Evolutionary conservation across 2,113 vertebrate species (phyloP), one percentile per base, ranked within the genome.

Genomic region (Chaetodon trifascialis): DNA sequence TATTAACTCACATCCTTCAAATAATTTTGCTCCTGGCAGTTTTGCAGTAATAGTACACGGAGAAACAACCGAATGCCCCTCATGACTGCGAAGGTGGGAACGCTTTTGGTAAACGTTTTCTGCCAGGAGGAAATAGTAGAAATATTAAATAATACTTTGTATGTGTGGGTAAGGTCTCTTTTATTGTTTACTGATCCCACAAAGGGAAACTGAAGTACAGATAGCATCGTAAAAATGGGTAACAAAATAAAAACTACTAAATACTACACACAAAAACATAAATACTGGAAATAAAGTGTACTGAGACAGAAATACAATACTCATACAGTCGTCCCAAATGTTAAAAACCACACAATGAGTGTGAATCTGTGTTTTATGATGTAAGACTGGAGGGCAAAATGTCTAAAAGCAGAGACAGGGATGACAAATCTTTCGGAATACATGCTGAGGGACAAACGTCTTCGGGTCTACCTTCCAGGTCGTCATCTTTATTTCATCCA

Each of bases 51-150:
- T 0, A 56, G 56, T 19, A 25, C 54, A 38, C 5, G 15, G 36
- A 40, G 52, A 55, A 70, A 55, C 16, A 54, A 25, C 14, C 58
- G 64, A 70, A 63, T 17, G 38, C n/a, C 5, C 8, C 8, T 79
- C 42, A 46, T 62, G 73, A 76, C 14, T 73, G 67, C 12, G 36
- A 76, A 71, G 19, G 25, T 30, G 9, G 23, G 8, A 56, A 47
- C 0, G 16, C 3, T 40, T 79, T 56, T 68, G 65, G 63, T 54
- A 44, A 66, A 72, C 44, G 30, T 15, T 56, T 3, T 7, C 25
- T 65, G 72, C 62, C 76, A 83, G 64, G 62, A 7, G 25, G n/a
- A 81, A 44, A 52, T 60, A 21, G 36, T 70, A 5, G 40, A 67
- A 56, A 69, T 66, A 64, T 40, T 0, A 30, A 62, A 77, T 52